Percentiles rank a stretch among this genome's conserved stretches.
Evolutionary conservation across 2,888 invertebrate genomes (phyloP).

Genomic region (Clepsis dumicolana): DNA sequence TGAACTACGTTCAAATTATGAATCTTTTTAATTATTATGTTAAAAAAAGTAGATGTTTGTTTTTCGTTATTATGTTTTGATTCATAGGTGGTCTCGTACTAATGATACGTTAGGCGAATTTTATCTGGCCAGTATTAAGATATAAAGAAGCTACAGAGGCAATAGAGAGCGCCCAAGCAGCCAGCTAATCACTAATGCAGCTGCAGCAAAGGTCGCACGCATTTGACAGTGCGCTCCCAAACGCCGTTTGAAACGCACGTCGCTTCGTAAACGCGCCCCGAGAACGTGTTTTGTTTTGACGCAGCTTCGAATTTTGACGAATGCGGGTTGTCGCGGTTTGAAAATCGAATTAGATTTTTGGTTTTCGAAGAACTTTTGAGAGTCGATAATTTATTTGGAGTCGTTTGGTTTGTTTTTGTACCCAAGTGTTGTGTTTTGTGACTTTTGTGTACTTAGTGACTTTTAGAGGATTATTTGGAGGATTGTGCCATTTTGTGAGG

Average conservation of each 20-base stretch:
- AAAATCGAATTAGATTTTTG: not conserved
- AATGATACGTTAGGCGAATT: no score
- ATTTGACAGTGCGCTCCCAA: constrained; percentile 38
- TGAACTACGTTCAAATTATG: no score
- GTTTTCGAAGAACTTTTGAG: not conserved
- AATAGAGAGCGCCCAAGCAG: constrained; percentile 33
- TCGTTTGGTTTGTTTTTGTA: not conserved
- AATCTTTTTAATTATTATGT: no score
- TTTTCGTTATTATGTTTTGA: no score
- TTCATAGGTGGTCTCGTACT: no score
- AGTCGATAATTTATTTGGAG: not conserved
- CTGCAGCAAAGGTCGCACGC: constrained; percentile 41
- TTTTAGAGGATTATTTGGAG: constrained; percentile 4
- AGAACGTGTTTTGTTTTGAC: constrained; percentile 33
- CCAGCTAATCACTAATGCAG: constrained; percentile 42
- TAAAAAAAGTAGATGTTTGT: no score
- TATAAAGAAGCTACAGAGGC: constrained; percentile 15
- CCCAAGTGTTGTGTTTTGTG: constrained; percentile 3
- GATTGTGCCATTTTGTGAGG: constrained; percentile 11
- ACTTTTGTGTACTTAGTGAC: constrained; percentile 4
- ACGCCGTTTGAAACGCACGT: constrained; percentile 31
- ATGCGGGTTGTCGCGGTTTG: not conserved
- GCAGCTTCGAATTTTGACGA: not conserved
- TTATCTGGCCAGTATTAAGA: not conserved
- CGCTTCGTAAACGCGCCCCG: not conserved